These are phyloP conservation scores for Stegostoma tigrinum DNA, from an alignment of 2,113 vertebrate genomes.

Conservation along the genomic window DNA sequence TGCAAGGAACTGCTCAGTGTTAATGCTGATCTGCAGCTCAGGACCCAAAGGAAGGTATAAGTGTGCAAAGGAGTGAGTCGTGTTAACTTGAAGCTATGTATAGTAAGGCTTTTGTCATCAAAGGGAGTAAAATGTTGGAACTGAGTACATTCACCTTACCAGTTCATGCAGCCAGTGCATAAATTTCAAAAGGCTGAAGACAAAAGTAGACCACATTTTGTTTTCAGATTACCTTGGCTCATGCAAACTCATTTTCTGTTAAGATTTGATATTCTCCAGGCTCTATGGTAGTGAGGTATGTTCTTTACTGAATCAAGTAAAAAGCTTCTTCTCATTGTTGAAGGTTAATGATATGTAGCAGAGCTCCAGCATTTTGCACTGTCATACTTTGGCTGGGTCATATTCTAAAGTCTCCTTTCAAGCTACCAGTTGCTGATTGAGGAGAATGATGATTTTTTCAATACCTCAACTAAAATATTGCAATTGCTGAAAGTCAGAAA, in stretches of 20 bases:
- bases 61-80: neutral
- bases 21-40: slow-evolving; percentile 47
- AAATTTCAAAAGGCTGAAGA: neutral
- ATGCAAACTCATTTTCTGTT: neutral
- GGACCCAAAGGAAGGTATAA: slow-evolving; percentile 45
- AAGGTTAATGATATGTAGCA: neutral
- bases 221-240: neutral
- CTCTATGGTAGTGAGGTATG: neutral
- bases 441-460: neutral
- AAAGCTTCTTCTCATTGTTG: neutral
- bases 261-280: neutral
- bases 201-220: neutral
- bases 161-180: neutral
- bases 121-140: neutral
- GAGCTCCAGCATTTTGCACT: neutral
- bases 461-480: neutral
- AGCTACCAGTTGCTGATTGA: neutral
- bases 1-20: slow-evolving; percentile 49
- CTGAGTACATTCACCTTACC: neutral
- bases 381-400: neutral
- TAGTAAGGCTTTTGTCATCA: neutral
- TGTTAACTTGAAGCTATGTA: neutral
- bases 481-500: neutral
- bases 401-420: neutral
- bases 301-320: neutral